Percentiles rank a stretch among this genome's conserved stretches.
phyloP scores from a whole-genome alignment of 1,140 invertebrate species.

The Drosophila erecta region DNA sequence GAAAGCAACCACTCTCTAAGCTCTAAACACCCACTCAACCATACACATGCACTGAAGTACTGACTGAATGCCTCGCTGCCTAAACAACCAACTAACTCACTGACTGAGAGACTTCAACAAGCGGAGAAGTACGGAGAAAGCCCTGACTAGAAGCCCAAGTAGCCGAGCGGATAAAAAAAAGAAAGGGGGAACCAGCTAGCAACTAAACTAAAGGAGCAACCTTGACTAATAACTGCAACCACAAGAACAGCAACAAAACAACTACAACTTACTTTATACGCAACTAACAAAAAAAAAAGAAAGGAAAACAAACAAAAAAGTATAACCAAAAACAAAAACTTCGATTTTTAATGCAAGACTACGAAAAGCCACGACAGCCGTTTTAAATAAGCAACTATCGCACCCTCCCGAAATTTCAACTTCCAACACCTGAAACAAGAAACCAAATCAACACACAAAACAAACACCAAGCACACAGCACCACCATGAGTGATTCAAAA shows the following conservation, averaged over 20 bases:
- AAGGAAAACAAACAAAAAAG: constrained; percentile 32
- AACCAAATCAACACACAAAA: neutral
- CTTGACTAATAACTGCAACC: constrained; percentile 59
- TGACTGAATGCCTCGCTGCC: constrained; percentile 81
- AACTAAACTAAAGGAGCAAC: constrained; percentile 46
- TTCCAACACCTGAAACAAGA: constrained; percentile 35
- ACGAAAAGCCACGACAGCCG: constrained; percentile 50
- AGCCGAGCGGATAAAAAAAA: constrained; percentile 4
- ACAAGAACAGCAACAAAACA: constrained; percentile 35
- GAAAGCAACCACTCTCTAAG: constrained; percentile 22
- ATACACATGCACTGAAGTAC: constrained; percentile 74
- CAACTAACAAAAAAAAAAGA: constrained; percentile 33
- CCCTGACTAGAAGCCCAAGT: constrained; percentile 37
- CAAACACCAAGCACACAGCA: constrained; percentile 28
- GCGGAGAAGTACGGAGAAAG: constrained; percentile 45
- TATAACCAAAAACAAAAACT: constrained; percentile 38
- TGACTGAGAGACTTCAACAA: constrained; percentile 71
- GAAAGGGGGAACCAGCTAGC: constrained; percentile 23
- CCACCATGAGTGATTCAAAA: constrained; percentile 82
- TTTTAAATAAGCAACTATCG: constrained; percentile 62
- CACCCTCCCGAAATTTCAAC: constrained; percentile 45
- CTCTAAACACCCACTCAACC: constrained; percentile 46
- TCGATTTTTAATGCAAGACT: constrained; percentile 66
- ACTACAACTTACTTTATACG: constrained; percentile 77
- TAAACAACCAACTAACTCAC: constrained; percentile 79